Conservation (phyloP, 2,113 vertebrate species). For the Heterotis niloticus region DNA sequence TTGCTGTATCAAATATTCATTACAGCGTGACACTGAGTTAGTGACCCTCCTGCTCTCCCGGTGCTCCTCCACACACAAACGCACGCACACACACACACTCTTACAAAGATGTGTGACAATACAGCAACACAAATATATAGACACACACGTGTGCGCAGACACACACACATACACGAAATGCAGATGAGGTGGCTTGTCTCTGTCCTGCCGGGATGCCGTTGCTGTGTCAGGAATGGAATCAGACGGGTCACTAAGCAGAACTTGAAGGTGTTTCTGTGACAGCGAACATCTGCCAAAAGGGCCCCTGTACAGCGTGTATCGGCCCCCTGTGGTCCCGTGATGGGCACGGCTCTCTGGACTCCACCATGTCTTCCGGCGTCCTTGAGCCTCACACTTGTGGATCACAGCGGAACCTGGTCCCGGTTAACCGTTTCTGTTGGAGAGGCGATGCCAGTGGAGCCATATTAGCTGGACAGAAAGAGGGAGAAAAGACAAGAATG, state of each 20-base stretch:
- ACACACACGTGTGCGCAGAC: conserved; percentile 11
- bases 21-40: no score
- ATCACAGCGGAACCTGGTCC: no score
- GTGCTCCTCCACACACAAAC: no score
- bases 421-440: no score
- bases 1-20: no score
- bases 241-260: not conserved
- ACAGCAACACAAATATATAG: not conserved
- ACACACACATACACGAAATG: not conserved
- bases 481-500: not conserved
- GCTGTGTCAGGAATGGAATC: no score
- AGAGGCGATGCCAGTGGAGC: no score
- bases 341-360: conserved; percentile 50
- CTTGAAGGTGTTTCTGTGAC: no score
- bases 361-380: conserved; percentile 44
- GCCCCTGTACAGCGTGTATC: conserved; percentile 25
- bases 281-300: not conserved
- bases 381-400: conserved; percentile 49
- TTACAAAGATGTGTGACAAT: conserved; percentile 25
- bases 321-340: conserved; percentile 54
- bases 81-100: conserved; percentile 30
- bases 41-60: no score
- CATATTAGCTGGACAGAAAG: not conserved
- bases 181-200: no score
- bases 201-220: no score